These are phyloP conservation scores for Catonia carolina DNA, from an alignment of 2,888 invertebrate species.

Conservation along the genomic window DNA sequence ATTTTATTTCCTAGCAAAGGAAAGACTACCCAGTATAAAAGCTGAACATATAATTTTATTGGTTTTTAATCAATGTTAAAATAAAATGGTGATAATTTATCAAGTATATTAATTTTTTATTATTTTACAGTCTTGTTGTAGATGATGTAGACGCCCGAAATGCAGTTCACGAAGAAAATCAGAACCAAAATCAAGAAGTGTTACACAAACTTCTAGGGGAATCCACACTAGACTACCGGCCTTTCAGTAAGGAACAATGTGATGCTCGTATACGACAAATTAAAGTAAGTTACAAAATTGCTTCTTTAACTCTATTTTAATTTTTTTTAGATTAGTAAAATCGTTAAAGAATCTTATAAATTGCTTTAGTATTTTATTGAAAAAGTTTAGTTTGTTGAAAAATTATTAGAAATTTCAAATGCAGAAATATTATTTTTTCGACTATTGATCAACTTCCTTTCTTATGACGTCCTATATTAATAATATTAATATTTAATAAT, in stretches of 20 bases:
- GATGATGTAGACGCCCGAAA: constrained; percentile 27
- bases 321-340: too few species aligned
- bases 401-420: background rate
- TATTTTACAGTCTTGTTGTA: constrained; percentile 27
- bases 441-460: too few species aligned
- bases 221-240: constrained; percentile 18
- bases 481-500: too few species aligned
- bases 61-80: too few species aligned
- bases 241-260: constrained; percentile 29
- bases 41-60: too few species aligned
- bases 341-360: background rate
- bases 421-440: too few species aligned
- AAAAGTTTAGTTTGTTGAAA: background rate
- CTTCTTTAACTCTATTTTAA: background rate
- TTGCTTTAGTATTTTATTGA: background rate
- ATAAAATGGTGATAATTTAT: too few species aligned
- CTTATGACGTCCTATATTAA: too few species aligned
- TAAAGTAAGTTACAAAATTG: constrained; percentile 24
- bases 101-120: too few species aligned
- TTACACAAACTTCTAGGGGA: constrained; percentile 23
- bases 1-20: too few species aligned
- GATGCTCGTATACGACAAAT: constrained; percentile 33
- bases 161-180: constrained; percentile 18
- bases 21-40: too few species aligned
- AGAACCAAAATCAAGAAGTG: constrained; percentile 11